Conservation (phyloP, 2,113 vertebrate species). For the Apaloderma vittatum region DNA sequence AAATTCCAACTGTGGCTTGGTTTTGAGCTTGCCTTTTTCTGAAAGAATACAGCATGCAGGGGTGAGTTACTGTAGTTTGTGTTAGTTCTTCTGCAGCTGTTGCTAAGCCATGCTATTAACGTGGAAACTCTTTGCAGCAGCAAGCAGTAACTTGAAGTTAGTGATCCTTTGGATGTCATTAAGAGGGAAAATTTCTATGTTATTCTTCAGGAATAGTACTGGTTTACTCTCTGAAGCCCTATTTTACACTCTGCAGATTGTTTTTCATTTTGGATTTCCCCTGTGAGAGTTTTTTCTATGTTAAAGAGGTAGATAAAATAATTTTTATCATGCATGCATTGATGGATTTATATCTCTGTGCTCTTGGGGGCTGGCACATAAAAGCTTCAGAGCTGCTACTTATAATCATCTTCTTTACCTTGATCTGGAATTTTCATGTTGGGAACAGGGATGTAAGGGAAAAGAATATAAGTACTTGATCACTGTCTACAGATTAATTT, state of each 20-base stretch:
- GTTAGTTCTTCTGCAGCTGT: constrained; percentile 56
- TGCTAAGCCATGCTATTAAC: constrained; percentile 56
- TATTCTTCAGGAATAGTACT: constrained; percentile 49
- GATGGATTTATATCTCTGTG: constrained; percentile 40
- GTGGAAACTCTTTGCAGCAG: constrained; percentile 44
- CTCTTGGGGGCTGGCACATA: constrained; percentile 6
- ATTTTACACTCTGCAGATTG: constrained; percentile 3
- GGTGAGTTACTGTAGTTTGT: background rate
- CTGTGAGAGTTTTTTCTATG: background rate
- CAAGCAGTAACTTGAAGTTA: constrained; percentile 70
- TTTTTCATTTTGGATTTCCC: constrained; percentile 38
- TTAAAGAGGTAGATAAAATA: constrained; percentile 47
- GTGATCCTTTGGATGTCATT: constrained; percentile 61
- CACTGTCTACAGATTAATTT: background rate
- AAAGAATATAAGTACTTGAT: constrained; percentile 18
- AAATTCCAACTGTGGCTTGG: background rate
- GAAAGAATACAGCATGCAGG: background rate
- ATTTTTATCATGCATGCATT: background rate
- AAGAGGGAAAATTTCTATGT: constrained; percentile 42
- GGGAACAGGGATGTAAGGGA: background rate
- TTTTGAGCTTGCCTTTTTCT: constrained; percentile 34
- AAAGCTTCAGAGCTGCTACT: constrained; percentile 13
- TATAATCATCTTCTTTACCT: background rate
- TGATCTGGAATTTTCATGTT: constrained; percentile 1
- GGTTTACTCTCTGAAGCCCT: constrained; percentile 43